phyloP scores from a whole-genome alignment of 2,113 vertebrate species.

The Balaeniceps rex region DNA sequence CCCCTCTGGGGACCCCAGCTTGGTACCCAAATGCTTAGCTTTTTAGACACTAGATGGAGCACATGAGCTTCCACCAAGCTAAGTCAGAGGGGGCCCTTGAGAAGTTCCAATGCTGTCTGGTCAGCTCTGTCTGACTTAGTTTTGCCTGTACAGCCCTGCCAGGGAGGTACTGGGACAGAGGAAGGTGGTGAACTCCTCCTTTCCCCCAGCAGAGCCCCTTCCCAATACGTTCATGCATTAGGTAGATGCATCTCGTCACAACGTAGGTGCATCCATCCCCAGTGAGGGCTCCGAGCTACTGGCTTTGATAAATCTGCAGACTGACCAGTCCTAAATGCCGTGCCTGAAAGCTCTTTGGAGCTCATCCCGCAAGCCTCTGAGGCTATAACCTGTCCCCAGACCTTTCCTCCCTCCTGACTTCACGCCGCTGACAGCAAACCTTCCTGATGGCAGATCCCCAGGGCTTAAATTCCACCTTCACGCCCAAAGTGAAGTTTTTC shows the following conservation, averaged over 20 bases:
- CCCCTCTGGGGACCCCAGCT: neutral
- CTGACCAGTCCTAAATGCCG: neutral
- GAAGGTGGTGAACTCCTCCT: neutral
- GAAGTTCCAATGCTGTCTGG: neutral
- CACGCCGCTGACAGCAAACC: neutral
- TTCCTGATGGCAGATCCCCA: neutral
- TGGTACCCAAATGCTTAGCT: neutral
- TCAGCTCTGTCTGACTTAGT: neutral
- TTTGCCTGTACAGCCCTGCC: neutral
- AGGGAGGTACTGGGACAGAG: rapidly evolving
- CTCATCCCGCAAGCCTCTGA: neutral
- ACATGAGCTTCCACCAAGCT: neutral
- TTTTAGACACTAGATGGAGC: constrained; percentile 18
- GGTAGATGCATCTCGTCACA: neutral
- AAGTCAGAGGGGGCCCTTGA: neutral
- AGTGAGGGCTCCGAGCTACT: neutral
- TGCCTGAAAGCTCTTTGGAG: neutral
- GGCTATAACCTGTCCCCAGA: neutral
- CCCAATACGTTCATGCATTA: rapidly evolving
- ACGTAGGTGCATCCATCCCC: rapidly evolving
- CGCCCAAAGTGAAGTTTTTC: neutral
- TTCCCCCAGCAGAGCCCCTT: neutral
- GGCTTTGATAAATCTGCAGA: neutral
- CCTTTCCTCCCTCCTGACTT: neutral
- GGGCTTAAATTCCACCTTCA: neutral